Conservation (phyloP, 2,113 vertebrate genomes). For the Sorex araneus region DNA sequence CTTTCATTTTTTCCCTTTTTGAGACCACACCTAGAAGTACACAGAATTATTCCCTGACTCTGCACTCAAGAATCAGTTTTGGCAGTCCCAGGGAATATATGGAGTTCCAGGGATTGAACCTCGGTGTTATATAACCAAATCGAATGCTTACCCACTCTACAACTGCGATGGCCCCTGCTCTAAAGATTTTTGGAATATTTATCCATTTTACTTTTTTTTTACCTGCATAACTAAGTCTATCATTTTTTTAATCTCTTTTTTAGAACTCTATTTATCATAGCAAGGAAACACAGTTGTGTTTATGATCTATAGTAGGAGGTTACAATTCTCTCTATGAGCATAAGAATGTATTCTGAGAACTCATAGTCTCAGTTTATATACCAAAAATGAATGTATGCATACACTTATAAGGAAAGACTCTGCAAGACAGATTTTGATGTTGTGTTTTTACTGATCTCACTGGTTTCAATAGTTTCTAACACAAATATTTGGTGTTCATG, state of each 20-base stretch:
- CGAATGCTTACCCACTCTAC: too few species aligned
- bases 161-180: background rate
- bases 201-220: background rate
- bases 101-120: too few species aligned
- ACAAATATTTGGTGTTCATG: background rate
- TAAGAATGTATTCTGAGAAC: background rate
- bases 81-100: too few species aligned
- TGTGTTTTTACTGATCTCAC: background rate
- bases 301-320: background rate
- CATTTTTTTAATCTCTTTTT: background rate
- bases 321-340: slow-evolving; percentile 48
- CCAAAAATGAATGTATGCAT: slow-evolving; percentile 3
- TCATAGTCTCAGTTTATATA: background rate
- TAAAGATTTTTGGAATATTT: background rate
- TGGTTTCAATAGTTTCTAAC: background rate
- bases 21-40: too few species aligned
- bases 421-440: background rate
- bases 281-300: background rate
- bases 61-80: too few species aligned
- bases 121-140: too few species aligned
- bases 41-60: too few species aligned
- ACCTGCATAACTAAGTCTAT: background rate
- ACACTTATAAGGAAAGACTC: background rate
- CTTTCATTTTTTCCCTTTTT: background rate
- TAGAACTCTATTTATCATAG: background rate